Evolutionary conservation across 23 tunicate genomes (phyloP), one percentile per base, ranked within the genome.

Genomic region (Halocynthia roretzi): DNA sequence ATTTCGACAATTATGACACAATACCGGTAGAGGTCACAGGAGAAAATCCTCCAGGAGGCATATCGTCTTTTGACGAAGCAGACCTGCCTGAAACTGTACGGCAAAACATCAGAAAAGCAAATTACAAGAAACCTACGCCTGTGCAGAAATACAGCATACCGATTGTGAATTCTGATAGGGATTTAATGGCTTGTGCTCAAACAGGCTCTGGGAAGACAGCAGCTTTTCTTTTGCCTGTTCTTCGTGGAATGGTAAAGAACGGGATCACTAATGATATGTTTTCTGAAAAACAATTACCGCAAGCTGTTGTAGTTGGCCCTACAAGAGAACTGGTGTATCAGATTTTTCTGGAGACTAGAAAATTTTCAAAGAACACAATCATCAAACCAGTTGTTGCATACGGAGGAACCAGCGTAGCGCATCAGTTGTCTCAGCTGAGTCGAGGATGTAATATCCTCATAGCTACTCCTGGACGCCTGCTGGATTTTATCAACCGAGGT

Each of bases 141-240:
- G 87, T 85, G 6, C 97, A 91, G 56, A 91, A 91, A 53, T 86
- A 86, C 80, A 76, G 87, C 54, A 83, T 93, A n/a, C 93, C 93
- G 11, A 87, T 83, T 73, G 62, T 87, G 23, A 71, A 53, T 31
- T 57, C 77, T 22, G 83, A 70, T 6, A 52, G 89, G 52, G 98
- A 93, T 75, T 68, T 93, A 52, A 93, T 93, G 98, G 98, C 98
- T 50, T 93, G 98, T 79, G 98, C 98, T 49, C 98, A 93, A 67
- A 93, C 98, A 1, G 98, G 98, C 7, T 86, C 93, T n/a, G 98
- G 98, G 51, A 93, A 93, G 66, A 93, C 98, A 8, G 98, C 98
- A 31, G 98, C 98, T 7, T 93, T 82, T 61, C 71, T 93, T 67
- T 83, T 93, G 50, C 98, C 98, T 10, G 87, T 83, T 11, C 40